Base-by-base conservation (phyloP, 2,113 vertebrate genomes). In the Coptodon bakossiorum region DNA sequence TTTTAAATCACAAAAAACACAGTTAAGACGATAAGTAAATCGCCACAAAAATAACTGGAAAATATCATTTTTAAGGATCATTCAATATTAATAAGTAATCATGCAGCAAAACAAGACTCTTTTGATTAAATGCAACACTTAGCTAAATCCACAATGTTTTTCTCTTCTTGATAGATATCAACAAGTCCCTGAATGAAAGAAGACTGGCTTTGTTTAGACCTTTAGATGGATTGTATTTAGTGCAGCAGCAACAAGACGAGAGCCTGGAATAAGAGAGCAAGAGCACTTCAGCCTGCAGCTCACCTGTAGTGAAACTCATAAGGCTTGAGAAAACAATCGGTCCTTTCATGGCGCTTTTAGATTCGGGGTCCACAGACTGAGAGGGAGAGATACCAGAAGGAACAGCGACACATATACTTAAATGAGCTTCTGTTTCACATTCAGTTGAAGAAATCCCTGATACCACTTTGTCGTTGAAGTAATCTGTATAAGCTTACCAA, bases 251-350 rank as follows among this genome's bases (percentile, higher is more conserved):
- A 40, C 38, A 13, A 13, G n/a, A 83, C 9, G 31, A 34, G 40
- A 78, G 29, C 6, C 85, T 93, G 93, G 94, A 94, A 94, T 31
- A 19, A 89, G 92, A 89, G 91, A 94, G 61, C 61, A 38, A 66
- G 92, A 90, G 82, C 45, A 48, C 12, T 78, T 85, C 66, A 80
- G 71, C 71, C 85, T 57, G 84, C 13, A 76, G 91, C 88, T 93
- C 89, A 93, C 84, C 90, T 92, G 92, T 34, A 94, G 86, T 86
- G 84, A 92, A 95, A 95, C 89, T 90, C 83, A 79, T 34, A 40
- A 80, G 71, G 80, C n/a, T 50, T 90, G 83, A 36, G 86, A 86
- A 86, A 87, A 96, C 95, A 95, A 95, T 93, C 66, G 40, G 81
- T 66, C 84, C 91, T 93, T 96, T 95, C 92, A 95, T 90, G 81